These are phyloP conservation scores for Gymnopithys bicolor DNA, from an alignment of 2,797 vertebrate genomes.

Conservation along the genomic window DNA sequence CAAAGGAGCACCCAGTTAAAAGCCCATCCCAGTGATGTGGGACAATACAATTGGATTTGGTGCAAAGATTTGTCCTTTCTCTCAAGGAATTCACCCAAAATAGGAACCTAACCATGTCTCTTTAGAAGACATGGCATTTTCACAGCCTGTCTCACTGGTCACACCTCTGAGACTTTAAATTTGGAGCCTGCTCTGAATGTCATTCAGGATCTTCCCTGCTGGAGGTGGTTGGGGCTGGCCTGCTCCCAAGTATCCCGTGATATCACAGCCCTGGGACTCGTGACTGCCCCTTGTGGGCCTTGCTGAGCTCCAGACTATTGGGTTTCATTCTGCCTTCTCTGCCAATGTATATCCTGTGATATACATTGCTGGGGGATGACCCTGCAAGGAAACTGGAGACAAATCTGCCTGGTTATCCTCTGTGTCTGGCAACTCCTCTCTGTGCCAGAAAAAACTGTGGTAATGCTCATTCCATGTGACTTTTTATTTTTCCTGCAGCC, in stretches of 20 bases:
- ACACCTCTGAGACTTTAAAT: background rate
- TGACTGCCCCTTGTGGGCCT: background rate
- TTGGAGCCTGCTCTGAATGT: background rate
- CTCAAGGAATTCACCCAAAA: background rate
- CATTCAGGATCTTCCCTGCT: background rate
- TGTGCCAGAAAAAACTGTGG: background rate
- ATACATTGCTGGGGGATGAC: background rate
- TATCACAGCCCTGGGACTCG: background rate
- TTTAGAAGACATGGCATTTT: background rate
- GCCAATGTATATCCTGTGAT: background rate
- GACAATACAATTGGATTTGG: background rate
- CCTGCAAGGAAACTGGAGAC: background rate
- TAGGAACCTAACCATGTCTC: background rate
- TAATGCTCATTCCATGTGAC: background rate
- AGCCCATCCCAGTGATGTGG: background rate
- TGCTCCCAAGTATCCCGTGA: background rate
- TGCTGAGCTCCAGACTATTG: background rate
- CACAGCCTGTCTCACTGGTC: background rate
- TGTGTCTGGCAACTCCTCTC: background rate
- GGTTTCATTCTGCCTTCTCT: background rate
- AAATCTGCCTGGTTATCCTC: background rate
- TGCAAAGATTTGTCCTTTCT: background rate
- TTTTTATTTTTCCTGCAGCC: background rate
- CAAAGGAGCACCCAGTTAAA: background rate
- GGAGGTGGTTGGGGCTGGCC: background rate